Percentiles rank a stretch among this genome's conserved stretches.
These are phyloP conservation scores for Diarsia brunnea DNA, from an alignment of 2,888 invertebrate genomes.

Conservation along the genomic window DNA sequence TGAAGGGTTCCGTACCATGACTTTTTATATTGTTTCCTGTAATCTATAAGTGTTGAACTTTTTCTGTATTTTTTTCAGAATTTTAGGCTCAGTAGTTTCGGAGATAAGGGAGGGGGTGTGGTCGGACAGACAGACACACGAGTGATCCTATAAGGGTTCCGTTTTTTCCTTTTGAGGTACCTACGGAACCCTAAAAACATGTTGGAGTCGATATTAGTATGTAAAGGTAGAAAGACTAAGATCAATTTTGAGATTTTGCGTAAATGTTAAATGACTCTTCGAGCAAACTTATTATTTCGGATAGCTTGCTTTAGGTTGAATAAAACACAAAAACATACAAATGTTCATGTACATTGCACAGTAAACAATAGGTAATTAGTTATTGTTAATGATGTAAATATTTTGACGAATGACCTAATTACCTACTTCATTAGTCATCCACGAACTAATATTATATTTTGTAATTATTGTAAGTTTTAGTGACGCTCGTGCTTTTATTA, in stretches of 20 bases:
- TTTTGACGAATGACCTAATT: constrained; percentile 15
- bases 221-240: background rate
- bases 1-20: too few species aligned
- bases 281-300: background rate
- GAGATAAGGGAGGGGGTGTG: too few species aligned
- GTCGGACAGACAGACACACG: too few species aligned
- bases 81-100: too few species aligned
- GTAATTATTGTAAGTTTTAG: constrained; percentile 1
- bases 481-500: constrained; percentile 4
- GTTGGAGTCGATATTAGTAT: too few species aligned
- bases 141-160: too few species aligned
- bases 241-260: background rate
- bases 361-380: background rate
- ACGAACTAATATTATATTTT: background rate
- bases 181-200: too few species aligned
- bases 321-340: background rate
- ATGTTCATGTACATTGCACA: background rate
- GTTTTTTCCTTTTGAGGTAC: too few species aligned
- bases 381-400: constrained; percentile 15
- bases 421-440: constrained; percentile 22
- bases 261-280: background rate
- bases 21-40: too few species aligned
- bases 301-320: background rate
- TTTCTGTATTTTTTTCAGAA: too few species aligned
- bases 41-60: too few species aligned